Conservation (phyloP, 2,888 invertebrate species). For the Caenorhabditis imperialis region DNA sequence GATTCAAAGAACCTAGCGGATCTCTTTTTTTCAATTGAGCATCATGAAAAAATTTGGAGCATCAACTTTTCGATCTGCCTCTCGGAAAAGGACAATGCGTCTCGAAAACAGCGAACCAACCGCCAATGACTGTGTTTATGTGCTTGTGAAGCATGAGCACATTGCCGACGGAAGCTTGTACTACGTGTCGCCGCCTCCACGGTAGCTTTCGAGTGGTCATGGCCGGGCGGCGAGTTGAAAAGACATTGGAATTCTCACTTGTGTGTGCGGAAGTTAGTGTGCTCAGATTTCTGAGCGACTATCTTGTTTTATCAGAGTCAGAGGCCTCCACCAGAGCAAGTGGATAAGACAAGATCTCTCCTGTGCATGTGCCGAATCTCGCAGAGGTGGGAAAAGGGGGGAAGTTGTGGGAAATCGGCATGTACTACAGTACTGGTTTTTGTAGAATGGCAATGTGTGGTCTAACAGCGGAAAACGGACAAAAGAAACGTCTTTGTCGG, state of each 20-base stretch:
- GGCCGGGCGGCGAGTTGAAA: conserved; percentile 51
- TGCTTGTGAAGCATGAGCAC: conserved; percentile 41
- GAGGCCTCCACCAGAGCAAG: not conserved
- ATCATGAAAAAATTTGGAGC: too few species aligned
- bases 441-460: too few species aligned
- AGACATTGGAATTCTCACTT: conserved; percentile 54
- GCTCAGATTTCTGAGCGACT: conserved; percentile 41
- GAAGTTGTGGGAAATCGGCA: too few species aligned
- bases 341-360: conserved; percentile 20
- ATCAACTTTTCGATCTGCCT: too few species aligned
- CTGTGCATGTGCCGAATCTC: not conserved
- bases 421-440: too few species aligned
- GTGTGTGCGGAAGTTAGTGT: conserved; percentile 49
- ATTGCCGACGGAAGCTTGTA: conserved; percentile 31
- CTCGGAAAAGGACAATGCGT: too few species aligned
- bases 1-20: too few species aligned
- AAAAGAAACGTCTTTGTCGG: not conserved
- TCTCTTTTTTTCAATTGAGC: too few species aligned
- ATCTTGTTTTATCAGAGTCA: conserved; percentile 46
- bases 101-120: too few species aligned
- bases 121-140: conserved; percentile 43
- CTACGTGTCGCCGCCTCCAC: conserved; percentile 39
- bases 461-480: not conserved
- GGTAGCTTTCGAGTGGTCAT: conserved; percentile 57
- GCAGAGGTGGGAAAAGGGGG: too few species aligned